Evolutionary conservation across 35 echinoderm and acorn worm species (phyloP), one percentile per base, ranked within the genome.

Genomic region (Apostichopus japonicus): DNA sequence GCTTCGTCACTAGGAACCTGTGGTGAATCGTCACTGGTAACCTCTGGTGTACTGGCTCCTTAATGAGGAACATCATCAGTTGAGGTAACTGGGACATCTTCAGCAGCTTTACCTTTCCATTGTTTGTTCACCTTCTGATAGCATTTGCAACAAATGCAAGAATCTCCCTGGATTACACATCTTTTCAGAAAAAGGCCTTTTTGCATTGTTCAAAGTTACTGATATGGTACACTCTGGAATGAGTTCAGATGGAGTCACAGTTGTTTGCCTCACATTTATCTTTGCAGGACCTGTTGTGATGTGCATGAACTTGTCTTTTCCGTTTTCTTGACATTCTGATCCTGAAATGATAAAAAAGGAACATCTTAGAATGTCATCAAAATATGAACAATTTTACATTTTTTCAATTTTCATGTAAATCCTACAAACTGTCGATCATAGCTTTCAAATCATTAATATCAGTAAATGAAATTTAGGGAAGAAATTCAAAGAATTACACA

Each of bases 311-410:
- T 16, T 11, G 10, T 79, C 77, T 11, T 79, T 79, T 79, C 10
- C 10, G 77, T 79, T 79, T 79, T 24, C 21, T 79, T 16, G 21
- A 79, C 77, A 79, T 79, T 22, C 21, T 79, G 10, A 11, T 16
- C 77, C 21, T 79, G 21, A 79, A 79, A 79, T 79, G 11, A 79
- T 11, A 79, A 79, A 79, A 79, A 21, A 79, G 21, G 77, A 79
- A 44, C 33, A 44, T n/a, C n/a, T n/a, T n/a, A n/a, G n/a, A n/a
- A 44, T 44, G 33, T 44, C 33, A 44, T 44, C 2, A 44, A n/a
- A 44, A 44, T 44, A 44, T 44, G 0, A 44, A 44, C 33, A 44
- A 44, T 44, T 44, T 44, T 44, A 44, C 33, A 44, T 44, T 44
- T 44, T 44, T 44, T 44, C 2, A 44, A 44, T 44, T 44, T 44